phyloP scores from a whole-genome alignment of 2,888 invertebrate genomes.

The Hypomecis punctinalis region DNA sequence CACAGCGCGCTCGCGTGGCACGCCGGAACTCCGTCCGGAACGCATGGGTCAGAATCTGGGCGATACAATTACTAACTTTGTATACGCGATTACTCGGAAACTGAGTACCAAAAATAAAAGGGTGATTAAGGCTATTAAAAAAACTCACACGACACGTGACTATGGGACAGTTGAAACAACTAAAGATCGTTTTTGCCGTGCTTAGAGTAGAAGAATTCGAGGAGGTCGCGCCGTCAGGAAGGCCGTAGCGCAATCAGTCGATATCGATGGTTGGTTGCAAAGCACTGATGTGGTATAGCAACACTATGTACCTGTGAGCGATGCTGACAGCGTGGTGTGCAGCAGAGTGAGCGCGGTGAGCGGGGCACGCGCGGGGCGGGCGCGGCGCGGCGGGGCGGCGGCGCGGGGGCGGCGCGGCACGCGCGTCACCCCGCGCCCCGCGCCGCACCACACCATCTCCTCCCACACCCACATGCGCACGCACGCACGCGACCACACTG shows the following conservation, averaged over 20 bases:
- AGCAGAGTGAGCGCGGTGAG: slow-evolving; percentile 58
- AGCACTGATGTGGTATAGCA: neutral
- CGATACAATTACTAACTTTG: too few relatives aligned
- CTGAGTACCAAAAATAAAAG: too few relatives aligned
- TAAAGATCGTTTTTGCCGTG: too few relatives aligned
- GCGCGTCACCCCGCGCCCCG: slow-evolving; percentile 62
- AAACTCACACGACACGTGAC: too few relatives aligned
- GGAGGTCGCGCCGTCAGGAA: too few relatives aligned
- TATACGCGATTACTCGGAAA: too few relatives aligned
- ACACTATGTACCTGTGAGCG: slow-evolving; percentile 37
- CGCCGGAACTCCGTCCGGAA: slow-evolving; percentile 77
- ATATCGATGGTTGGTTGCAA: too few relatives aligned
- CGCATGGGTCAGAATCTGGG: slow-evolving; percentile 84
- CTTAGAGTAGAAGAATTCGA: too few relatives aligned
- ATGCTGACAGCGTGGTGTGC: slow-evolving; percentile 53
- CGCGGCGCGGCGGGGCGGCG: slow-evolving; percentile 33
- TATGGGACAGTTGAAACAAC: too few relatives aligned
- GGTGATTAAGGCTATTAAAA: too few relatives aligned
- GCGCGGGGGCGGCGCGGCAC: slow-evolving; percentile 53
- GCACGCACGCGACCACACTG: slow-evolving; percentile 52
- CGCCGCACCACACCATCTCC: slow-evolving; percentile 72
- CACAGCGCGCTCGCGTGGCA: slow-evolving; percentile 88
- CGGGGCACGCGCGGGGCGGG: slow-evolving; percentile 44
- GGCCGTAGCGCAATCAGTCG: too few relatives aligned
- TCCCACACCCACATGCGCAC: slow-evolving; percentile 65